Evolutionary conservation across 2,888 invertebrate species (phyloP).

Genomic region (Habroteleia sp.): DNA sequence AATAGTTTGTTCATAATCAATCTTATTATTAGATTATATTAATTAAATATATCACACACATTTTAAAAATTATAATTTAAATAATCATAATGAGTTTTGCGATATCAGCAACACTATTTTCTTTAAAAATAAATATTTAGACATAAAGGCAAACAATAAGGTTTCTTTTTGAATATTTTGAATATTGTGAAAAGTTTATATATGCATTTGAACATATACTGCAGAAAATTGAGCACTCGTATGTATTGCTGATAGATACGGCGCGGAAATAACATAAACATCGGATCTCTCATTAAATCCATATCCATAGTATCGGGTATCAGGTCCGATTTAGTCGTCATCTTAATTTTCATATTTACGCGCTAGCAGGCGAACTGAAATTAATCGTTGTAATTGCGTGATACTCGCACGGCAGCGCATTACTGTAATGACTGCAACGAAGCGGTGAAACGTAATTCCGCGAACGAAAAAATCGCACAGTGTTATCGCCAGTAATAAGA

Average conservation of each 20-base stretch:
- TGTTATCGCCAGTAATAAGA: constrained; percentile 47
- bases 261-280: constrained; percentile 36
- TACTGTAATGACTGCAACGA: constrained; percentile 19
- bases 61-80: too few relatives aligned
- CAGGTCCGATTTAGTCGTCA: constrained; percentile 30
- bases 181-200: too few relatives aligned
- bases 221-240: constrained; percentile 18
- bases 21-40: too few relatives aligned
- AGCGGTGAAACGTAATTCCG: background rate
- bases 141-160: too few relatives aligned
- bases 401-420: constrained; percentile 33
- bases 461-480: constrained; percentile 13
- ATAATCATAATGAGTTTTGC: too few relatives aligned
- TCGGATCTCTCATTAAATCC: constrained; percentile 14
- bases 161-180: too few relatives aligned
- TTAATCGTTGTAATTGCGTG: constrained; percentile 40
- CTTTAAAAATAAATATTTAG: too few relatives aligned
- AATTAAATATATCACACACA: too few relatives aligned
- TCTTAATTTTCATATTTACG: constrained; percentile 59
- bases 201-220: too few relatives aligned
- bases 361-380: constrained; percentile 18
- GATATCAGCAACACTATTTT: too few relatives aligned
- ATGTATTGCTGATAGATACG: constrained; percentile 27
- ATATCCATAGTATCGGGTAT: constrained; percentile 39
- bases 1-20: too few relatives aligned